Evolutionary conservation across 1,140 invertebrate species (phyloP), one percentile per base, ranked within the genome.

Genomic region (Bilobella aurantiaca): DNA sequence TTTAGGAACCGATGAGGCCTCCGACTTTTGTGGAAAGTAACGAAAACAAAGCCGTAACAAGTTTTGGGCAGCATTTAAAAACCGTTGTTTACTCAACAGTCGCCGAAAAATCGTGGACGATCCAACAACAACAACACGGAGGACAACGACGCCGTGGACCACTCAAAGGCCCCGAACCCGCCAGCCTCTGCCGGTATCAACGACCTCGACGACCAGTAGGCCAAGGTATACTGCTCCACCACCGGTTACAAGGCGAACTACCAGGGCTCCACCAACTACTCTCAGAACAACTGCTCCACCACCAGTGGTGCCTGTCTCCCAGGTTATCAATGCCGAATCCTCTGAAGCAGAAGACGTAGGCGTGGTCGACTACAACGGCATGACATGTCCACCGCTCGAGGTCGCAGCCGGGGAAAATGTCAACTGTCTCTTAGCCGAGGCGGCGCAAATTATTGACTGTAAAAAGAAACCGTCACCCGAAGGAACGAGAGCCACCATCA

Each of bases 1-100:
- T 37, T n/a, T 8, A 62, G 59, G 62, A 2, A 63, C 65, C 16
- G 69, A 70, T 21, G 69, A 70, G 32, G 69, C 69, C 3, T 42
- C 5, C 0, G 69, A 70, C 25, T 59, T 70, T 16, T 70, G 69
- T 28, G 30, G 23, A 37, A 65, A 5, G 27, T 58, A 25, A 30
- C 21, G 1, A 5, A 23, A 31, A 23, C 47, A 3, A 58, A 27
- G 21, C 28, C 21, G 8, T 16, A 53, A 63, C 18, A 12, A 53
- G 3, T 18, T 47, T 47, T 63, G 16, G 28, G 8, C 27, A 5
- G 3, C n/a, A n/a, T n/a, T n/a, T n/a, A n/a, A n/a, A n/a, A n/a
- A n/a, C n/a, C n/a, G 18, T 37, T 12, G 58, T 59, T 42, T 32
- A 21, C 37, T 25, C 21, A 16, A 3, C 32, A 49, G 3, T 18